A percentile compares a stretch with the other conserved stretches of the same genome.
phyloP scores from a whole-genome alignment of 2,888 invertebrate species.

The Escarpia spicata region DNA sequence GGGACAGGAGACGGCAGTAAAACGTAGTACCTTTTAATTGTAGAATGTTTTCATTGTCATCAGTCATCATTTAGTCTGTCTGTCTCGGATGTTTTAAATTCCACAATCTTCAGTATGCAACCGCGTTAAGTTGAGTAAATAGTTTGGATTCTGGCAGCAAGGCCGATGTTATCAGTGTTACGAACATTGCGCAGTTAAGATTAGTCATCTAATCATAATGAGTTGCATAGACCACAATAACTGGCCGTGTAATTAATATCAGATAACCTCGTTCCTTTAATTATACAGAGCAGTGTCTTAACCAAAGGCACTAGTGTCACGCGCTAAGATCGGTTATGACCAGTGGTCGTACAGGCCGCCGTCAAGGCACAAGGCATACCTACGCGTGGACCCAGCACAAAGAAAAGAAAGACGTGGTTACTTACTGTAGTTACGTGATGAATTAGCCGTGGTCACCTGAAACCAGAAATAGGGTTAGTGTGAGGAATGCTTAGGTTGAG shows the following conservation, averaged over 20 bases:
- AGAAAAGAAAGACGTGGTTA: not conserved
- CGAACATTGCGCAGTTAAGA: not conserved
- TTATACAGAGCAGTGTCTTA: not conserved
- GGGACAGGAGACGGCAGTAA: too few relatives aligned
- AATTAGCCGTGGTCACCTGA: not conserved
- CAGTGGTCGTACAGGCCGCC: not conserved
- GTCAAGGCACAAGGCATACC: not conserved
- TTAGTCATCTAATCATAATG: not conserved
- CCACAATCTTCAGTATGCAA: not conserved
- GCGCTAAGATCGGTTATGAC: not conserved
- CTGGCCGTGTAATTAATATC: not conserved
- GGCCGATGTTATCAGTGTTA: not conserved
- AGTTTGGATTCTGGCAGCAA: not conserved
- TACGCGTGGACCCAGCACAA: not conserved
- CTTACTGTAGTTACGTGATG: not conserved
- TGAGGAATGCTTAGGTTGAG: not conserved
- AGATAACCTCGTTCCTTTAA: not conserved
- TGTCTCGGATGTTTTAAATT: slow-evolving; percentile 12
- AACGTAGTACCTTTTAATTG: too few relatives aligned
- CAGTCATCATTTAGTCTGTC: not conserved
- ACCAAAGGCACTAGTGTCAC: not conserved
- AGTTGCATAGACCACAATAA: not conserved
- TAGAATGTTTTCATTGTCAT: too few relatives aligned
- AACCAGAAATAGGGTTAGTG: not conserved
- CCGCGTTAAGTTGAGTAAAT: not conserved